A percentile compares a stretch with the other conserved stretches of the same genome.
phyloP scores from a whole-genome alignment of 2,113 vertebrate genomes.

The Probosciger aterrimus region DNA sequence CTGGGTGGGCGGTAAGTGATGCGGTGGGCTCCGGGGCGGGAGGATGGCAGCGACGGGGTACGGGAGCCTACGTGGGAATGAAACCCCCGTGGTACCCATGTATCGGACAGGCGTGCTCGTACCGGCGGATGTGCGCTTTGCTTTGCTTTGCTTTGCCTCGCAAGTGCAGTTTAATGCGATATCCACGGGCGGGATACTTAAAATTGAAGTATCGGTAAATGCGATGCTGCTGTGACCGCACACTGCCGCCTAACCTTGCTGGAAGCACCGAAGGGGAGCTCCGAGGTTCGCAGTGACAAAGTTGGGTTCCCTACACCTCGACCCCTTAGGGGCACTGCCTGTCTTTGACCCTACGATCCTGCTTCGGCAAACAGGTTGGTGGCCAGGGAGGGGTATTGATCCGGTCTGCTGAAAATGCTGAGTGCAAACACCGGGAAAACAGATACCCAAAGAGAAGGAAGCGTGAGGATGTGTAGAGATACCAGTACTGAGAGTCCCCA shows the following conservation, averaged over 20 bases:
- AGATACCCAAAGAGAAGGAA: rapidly evolving
- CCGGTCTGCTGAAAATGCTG: background rate
- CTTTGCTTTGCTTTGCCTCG: background rate
- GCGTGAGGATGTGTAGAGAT: rapidly evolving
- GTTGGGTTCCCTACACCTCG: background rate
- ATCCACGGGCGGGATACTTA: background rate
- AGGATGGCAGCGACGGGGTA: background rate
- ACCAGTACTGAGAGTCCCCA: rapidly evolving
- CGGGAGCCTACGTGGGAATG: background rate
- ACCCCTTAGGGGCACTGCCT: background rate
- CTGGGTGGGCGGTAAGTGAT: slow-evolving; percentile 75
- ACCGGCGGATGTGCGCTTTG: background rate
- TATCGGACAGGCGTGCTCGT: background rate
- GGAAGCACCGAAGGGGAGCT: background rate
- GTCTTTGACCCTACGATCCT: background rate
- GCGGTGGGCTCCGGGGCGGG: background rate
- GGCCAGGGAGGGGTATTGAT: background rate
- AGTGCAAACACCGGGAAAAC: background rate
- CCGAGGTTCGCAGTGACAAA: background rate
- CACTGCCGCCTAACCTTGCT: background rate
- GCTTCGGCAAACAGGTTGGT: background rate
- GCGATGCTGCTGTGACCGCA: background rate
- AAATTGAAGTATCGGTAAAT: rapidly evolving
- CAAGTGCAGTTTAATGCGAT: rapidly evolving
- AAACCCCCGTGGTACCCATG: background rate